Conservation (phyloP, 2,888 invertebrate species). For the Dicyrtoma fusca region DNA sequence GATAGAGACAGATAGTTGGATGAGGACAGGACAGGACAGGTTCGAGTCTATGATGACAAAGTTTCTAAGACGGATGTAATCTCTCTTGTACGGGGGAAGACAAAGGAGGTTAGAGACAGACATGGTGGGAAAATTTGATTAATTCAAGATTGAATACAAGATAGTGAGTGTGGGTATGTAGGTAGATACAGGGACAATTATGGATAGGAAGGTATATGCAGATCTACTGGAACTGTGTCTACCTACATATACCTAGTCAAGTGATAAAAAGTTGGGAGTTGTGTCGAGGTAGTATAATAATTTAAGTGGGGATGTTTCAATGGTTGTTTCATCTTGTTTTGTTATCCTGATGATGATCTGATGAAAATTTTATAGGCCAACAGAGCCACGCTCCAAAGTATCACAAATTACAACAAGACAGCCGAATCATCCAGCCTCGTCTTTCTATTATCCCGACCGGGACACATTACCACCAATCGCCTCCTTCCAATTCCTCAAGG, state of each 20-base stretch:
- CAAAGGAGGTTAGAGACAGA: background rate
- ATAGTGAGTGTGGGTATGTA: background rate
- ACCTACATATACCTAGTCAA: too few species aligned
- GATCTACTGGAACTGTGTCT: too few species aligned
- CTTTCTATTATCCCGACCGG: constrained; percentile 89
- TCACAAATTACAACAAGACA: constrained; percentile 85
- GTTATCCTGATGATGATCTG: constrained; percentile 5
- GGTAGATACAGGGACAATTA: background rate
- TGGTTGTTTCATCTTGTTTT: constrained; percentile 1
- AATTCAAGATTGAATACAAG: background rate
- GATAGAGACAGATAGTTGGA: too few species aligned
- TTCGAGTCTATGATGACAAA: too few species aligned
- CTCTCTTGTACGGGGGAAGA: background rate
- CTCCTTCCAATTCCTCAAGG: constrained; percentile 88
- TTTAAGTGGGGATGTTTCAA: too few species aligned
- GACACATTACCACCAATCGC: constrained; percentile 86
- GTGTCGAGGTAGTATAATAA: too few species aligned
- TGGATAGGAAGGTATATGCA: background rate
- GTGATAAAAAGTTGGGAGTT: too few species aligned
- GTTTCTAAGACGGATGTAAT: background rate
- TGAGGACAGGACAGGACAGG: too few species aligned
- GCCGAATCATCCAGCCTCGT: constrained; percentile 89
- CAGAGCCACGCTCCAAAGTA: constrained; percentile 84
- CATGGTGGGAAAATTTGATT: background rate
- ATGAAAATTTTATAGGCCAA: constrained; percentile 67